Base-by-base conservation (phyloP, 2,888 invertebrate genomes). In the Dolomedes plantarius region DNA sequence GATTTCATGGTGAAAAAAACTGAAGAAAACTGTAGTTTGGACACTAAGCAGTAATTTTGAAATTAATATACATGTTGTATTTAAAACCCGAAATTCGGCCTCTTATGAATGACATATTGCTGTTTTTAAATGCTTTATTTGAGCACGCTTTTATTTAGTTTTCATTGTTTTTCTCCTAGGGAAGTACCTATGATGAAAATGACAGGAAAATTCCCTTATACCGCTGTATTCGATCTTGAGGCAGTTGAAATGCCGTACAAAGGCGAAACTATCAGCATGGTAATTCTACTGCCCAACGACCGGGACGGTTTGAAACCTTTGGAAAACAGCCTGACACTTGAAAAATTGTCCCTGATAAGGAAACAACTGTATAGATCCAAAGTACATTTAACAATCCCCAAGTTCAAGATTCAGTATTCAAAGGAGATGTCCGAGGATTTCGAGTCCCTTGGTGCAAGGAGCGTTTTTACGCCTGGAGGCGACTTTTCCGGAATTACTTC, bases 121-220 rank as follows among this genome's bases (percentile, higher is more conserved):
- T n/a, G n/a, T n/a, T n/a, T n/a, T n/a, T n/a, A n/a, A n/a, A n/a
- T n/a, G n/a, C n/a, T n/a, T n/a, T n/a, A n/a, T n/a, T n/a, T n/a
- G n/a, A n/a, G n/a, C n/a, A n/a, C n/a, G n/a, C n/a, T n/a, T n/a
- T n/a, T n/a, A n/a, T n/a, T n/a, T n/a, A n/a, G n/a, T n/a, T n/a
- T n/a, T n/a, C n/a, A n/a, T n/a, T n/a, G n/a, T n/a, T n/a, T n/a
- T n/a, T n/a, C n/a, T n/a, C n/a, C n/a, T n/a, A 85, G 83, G 13
- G 5, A 32, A 16, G 68, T 76, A 13, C 56, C 71, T 3, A 36
- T 76, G 56, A 86, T 86, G 86, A 64, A 72, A 19, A 87, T 89
- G 16, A 88, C 88, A n/a, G 89, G 89, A 9, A 78, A 89, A 32
- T 90, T 90, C 31, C 81, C 83, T 6, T 90, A 82, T 27, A 19